Conservation (phyloP, 2,888 invertebrate genomes). For the Philaethria dido region DNA sequence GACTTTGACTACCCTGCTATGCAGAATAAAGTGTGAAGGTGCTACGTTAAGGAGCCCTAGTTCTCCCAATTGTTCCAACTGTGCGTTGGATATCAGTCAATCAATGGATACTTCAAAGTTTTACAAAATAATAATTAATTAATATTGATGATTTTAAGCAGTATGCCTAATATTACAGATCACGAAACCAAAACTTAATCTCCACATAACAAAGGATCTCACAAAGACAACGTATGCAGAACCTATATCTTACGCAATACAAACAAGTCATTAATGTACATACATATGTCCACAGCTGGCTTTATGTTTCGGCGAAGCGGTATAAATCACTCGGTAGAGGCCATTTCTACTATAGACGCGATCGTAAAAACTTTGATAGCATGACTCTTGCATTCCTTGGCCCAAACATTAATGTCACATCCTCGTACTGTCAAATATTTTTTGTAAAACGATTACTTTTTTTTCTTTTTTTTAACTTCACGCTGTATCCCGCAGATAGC, state of each 20-base stretch:
- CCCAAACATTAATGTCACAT: slow-evolving; percentile 67
- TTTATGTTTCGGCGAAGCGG: slow-evolving; percentile 68
- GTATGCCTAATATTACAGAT: no score
- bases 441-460: slow-evolving; percentile 70
- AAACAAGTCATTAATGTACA: slow-evolving; percentile 41
- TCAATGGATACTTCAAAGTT: no score
- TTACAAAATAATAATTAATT: no score
- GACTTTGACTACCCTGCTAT: no score
- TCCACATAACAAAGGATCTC: slow-evolving; percentile 16
- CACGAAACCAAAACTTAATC: not conserved
- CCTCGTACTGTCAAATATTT: slow-evolving; percentile 52
- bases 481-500: no score
- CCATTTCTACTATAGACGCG: slow-evolving; percentile 66
- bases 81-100: no score
- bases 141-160: no score
- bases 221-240: slow-evolving; percentile 24
- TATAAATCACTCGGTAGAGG: slow-evolving; percentile 68
- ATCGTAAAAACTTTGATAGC: slow-evolving; percentile 72
- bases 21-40: no score
- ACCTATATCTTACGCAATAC: slow-evolving; percentile 27
- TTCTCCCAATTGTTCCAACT: no score
- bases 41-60: no score
- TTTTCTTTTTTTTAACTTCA: no score
- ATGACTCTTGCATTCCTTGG: slow-evolving; percentile 63
- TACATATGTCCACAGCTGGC: slow-evolving; percentile 75